These are phyloP conservation scores for Xenus cinereus DNA, from an alignment of 2,113 vertebrate genomes.

Conservation along the genomic window DNA sequence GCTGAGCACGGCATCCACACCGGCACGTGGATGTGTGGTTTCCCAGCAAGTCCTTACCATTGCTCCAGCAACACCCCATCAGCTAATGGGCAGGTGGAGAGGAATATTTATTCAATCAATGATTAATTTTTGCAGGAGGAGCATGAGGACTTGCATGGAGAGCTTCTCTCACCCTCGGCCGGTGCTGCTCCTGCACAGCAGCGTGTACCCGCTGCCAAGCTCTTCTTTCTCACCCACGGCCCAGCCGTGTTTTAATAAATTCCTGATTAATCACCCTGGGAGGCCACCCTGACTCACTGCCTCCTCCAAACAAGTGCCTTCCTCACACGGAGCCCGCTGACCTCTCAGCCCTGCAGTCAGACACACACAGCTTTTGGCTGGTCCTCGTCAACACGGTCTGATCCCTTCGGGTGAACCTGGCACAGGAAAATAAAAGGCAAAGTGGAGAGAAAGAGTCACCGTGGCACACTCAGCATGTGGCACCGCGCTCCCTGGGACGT, in stretches of 20 bases:
- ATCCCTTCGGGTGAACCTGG: neutral
- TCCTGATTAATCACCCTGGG: neutral
- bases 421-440: neutral
- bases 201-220: neutral
- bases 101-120: neutral
- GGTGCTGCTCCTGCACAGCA: neutral
- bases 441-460: neutral
- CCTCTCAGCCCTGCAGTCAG: neutral
- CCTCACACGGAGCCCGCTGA: neutral
- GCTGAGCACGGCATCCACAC: neutral
- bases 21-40: neutral
- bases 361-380: neutral
- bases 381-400: neutral
- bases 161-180: neutral
- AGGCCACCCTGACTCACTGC: neutral
- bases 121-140: neutral
- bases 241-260: neutral
- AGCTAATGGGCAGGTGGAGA: neutral
- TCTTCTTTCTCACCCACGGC: neutral
- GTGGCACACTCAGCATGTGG: neutral
- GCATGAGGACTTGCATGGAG: neutral
- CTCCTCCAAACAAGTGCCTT: neutral
- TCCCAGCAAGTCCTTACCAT: neutral
- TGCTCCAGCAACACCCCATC: neutral
- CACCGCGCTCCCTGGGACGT: rapidly evolving